These are phyloP conservation scores for Amia ocellicauda DNA, from an alignment of 2,113 vertebrate genomes.

Conservation along the genomic window DNA sequence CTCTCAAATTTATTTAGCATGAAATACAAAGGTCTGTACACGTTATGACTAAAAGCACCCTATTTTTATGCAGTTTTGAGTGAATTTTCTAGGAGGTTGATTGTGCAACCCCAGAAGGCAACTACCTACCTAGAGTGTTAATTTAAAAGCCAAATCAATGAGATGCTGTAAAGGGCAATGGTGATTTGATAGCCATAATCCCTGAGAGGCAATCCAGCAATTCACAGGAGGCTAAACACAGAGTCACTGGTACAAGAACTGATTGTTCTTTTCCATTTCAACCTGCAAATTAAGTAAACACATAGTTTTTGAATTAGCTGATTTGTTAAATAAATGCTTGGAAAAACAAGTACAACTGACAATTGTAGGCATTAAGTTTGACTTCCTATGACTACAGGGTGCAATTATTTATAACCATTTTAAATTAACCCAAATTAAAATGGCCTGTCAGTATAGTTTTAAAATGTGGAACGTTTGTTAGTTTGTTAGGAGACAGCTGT, in stretches of 20 bases:
- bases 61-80: not conserved
- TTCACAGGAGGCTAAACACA: not conserved
- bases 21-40: not conserved
- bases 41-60: not conserved
- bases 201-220: not conserved
- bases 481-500: too few species aligned
- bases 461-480: too few species aligned
- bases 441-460: too few species aligned
- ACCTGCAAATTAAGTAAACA: not conserved
- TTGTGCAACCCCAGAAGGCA: not conserved
- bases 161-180: not conserved
- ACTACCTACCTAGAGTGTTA: not conserved
- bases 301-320: too few species aligned
- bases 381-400: too few species aligned
- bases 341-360: too few species aligned
- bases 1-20: not conserved
- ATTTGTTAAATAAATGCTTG: too few species aligned
- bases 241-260: not conserved
- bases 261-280: constrained; percentile 2
- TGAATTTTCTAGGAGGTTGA: not conserved
- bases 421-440: too few species aligned
- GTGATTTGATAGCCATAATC: not conserved
- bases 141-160: not conserved
- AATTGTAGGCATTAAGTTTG: too few species aligned
- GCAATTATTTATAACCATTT: too few species aligned